Evolutionary conservation across 2,113 vertebrate genomes (phyloP), one percentile per base, ranked within the genome.

Genomic region (Cacatua alba): DNA sequence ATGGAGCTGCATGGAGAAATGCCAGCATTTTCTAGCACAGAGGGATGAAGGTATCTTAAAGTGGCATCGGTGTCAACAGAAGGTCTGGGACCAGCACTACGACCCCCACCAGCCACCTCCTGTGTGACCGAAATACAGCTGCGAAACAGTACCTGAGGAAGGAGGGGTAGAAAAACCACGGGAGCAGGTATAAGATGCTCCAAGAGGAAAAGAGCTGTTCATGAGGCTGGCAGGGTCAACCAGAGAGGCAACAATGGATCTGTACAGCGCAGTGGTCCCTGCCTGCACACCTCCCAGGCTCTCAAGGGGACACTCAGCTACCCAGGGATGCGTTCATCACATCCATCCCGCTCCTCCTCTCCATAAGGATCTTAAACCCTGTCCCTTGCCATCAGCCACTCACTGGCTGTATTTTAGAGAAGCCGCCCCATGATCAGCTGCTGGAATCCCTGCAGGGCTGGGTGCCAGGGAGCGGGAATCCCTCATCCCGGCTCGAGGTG

Each of bases 181-280:
- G 0, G 60, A 49, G 21, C 53, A 70, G 72, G 64, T 3, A 31
- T 23, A 1, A 39, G 49, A 41, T 43, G 71, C 68, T 69, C 46
- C 35, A 7, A 14, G 48, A 60, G 33, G 33, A 28, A 28, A 78
- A 67, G 26, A 9, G 18, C 49, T 26, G 21, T 3, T 9, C 7
- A 1, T 3, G 68, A 68, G 41, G 39, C 52, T 24, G 48, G 28
- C 1, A 2, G 7, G 64, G 6, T 33, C 71, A 39, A 5, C 6
- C 24, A 7, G 29, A 24, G 84, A 35, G 33, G 43, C 39, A 59
- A 7, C 26, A 52, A 57, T 6, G 5, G 49, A 25, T 31, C 29
- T 16, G 15, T 72, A 8, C 37, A 18, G 41, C 1, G 0, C 4
- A 18, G 28, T 0, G 1, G 28, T 65, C 49, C 53, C 43, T n/a